Percentiles rank a stretch among this genome's conserved stretches.
Evolutionary conservation across 2,113 vertebrate species (phyloP).

Genomic region (Centropus unirufus): DNA sequence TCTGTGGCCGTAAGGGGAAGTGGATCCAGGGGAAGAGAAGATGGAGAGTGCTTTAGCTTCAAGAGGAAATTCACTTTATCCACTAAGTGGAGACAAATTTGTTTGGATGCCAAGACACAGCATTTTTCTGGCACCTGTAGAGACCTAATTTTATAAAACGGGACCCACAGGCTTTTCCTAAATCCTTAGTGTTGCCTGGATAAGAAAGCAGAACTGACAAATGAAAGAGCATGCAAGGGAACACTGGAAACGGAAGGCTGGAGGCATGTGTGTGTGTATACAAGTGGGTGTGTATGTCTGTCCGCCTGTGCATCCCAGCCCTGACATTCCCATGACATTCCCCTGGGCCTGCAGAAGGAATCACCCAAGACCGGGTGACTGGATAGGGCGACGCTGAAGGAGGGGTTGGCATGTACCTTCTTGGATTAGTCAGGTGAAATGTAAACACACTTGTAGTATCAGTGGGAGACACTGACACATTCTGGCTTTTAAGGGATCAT

Average conservation of each 20-base stretch:
- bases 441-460: not conserved
- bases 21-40: not conserved
- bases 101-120: conserved; percentile 22
- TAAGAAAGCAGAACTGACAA: not conserved
- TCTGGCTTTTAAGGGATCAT: not conserved
- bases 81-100: not conserved
- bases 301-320: not conserved
- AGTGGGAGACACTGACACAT: not conserved
- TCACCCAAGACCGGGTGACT: conserved; percentile 22
- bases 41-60: conserved; percentile 12
- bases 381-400: conserved; percentile 9
- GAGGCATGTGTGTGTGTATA: not conserved
- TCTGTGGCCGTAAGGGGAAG: not conserved
- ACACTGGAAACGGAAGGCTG: conserved; percentile 45
- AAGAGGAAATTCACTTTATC: conserved; percentile 41
- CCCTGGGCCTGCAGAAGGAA: conserved; percentile 38
- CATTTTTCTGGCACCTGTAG: conserved; percentile 30
- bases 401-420: not conserved
- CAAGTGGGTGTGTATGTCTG: not conserved
- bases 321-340: conserved; percentile 46
- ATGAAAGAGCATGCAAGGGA: conserved; percentile 45
- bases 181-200: not conserved
- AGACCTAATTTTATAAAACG: conserved; percentile 25
- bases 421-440: not conserved
- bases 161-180: not conserved